phyloP scores from a whole-genome alignment of 2,113 vertebrate species.

The Geothlypis trichas region DNA sequence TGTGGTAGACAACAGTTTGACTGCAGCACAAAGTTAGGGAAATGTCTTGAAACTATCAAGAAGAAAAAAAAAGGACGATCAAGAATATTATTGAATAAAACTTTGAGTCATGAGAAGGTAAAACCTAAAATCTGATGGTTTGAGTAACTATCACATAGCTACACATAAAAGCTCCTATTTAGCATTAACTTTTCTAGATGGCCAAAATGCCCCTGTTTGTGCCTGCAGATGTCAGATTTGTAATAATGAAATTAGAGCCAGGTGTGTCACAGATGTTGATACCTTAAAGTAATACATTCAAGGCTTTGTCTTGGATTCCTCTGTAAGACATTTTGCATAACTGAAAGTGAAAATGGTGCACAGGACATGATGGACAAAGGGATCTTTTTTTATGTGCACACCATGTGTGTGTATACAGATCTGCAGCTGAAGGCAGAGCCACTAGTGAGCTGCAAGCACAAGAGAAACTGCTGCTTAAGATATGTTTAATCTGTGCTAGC shows the following conservation, averaged over 20 bases:
- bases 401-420: neutral
- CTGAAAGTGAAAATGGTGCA: neutral
- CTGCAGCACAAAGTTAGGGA: neutral
- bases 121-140: neutral
- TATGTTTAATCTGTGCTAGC: accelerated
- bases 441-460: neutral
- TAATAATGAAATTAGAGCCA: neutral
- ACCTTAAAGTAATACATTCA: neutral
- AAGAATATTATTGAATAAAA: neutral
- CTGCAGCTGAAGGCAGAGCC: neutral
- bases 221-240: neutral
- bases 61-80: neutral
- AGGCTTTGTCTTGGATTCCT: neutral
- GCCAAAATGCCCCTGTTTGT: neutral
- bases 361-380: neutral
- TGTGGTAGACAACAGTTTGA: neutral
- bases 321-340: neutral
- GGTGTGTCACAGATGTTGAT: neutral
- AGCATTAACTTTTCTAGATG: neutral
- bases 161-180: neutral
- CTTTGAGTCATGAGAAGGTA: neutral
- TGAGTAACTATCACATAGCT: neutral
- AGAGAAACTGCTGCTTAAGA: neutral
- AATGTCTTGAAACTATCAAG: neutral
- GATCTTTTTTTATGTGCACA: neutral